Evolutionary conservation across 2,113 vertebrate species (phyloP).

Genomic region (Ursus arctos): DNA sequence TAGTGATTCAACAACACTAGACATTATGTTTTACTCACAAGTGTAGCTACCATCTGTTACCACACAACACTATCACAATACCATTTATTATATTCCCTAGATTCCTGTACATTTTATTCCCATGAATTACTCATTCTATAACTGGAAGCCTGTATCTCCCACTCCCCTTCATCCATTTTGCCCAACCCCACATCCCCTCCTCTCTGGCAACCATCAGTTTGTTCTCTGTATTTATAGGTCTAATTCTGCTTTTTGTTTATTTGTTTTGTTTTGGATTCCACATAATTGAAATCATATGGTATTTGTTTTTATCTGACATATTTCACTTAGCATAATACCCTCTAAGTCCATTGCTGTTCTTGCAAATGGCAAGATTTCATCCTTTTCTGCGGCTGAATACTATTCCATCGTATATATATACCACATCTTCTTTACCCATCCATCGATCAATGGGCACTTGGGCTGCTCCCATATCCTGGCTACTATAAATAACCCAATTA

Average conservation of each 20-base stretch:
- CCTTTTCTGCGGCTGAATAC: background rate
- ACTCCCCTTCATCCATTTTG: background rate
- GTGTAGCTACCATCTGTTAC: background rate
- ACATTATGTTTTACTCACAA: background rate
- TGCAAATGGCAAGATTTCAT: background rate
- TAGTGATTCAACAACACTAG: background rate
- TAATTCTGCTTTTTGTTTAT: background rate
- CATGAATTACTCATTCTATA: background rate
- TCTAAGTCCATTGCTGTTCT: background rate
- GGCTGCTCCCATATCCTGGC: background rate
- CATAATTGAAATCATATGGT: background rate
- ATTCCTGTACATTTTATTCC: background rate
- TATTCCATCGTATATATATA: background rate
- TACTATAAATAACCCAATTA: background rate
- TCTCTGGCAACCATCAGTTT: background rate
- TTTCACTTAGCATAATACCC: background rate
- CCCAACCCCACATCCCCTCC: background rate
- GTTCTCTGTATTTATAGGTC: background rate
- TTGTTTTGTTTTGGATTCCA: background rate
- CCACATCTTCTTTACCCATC: background rate
- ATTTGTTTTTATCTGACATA: background rate
- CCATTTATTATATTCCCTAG: background rate
- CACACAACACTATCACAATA: background rate
- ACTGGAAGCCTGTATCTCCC: background rate
- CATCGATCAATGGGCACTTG: background rate